These are phyloP conservation scores for Cliona cf. orientalis DNA, from an alignment of 37 sponge, comb jelly and placozoan genomes.

Conservation along the genomic window DNA sequence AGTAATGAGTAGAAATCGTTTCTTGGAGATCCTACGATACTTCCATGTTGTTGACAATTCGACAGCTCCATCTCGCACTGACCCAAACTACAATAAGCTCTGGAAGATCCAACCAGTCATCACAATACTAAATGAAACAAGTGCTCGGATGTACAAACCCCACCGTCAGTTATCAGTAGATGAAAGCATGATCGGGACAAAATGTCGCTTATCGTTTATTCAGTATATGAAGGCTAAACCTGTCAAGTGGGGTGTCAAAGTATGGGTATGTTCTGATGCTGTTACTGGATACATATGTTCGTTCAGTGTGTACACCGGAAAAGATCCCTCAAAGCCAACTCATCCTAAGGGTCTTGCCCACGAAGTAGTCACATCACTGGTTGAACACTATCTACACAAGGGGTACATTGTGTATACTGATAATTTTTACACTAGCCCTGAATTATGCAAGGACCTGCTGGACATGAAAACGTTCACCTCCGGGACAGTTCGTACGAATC, in stretches of 20 bases:
- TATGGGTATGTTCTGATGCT: conserved; percentile 7
- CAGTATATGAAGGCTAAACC: conserved; percentile 61
- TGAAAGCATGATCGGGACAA: conserved; percentile 56
- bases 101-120: conserved; percentile 39
- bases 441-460: neutral
- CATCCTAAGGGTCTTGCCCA: neutral
- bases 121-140: neutral
- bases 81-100: conserved; percentile 40
- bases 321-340: neutral
- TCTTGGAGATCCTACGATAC: conserved; percentile 13
- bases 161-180: conserved; percentile 37
- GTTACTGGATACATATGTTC: neutral
- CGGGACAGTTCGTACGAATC: conserved; percentile 28
- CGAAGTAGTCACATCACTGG: neutral
- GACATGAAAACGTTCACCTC: neutral
- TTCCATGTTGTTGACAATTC: conserved; percentile 33
- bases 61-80: neutral
- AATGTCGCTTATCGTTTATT: conserved; percentile 32
- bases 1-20: conserved; percentile 10
- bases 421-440: conserved; percentile 11
- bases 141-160: conserved; percentile 12
- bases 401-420: conserved; percentile 6
- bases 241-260: conserved; percentile 52
- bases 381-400: neutral
- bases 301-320: neutral